Base-by-base conservation (phyloP, 2,797 vertebrate genomes). In the Arnoldichthys spilopterus region DNA sequence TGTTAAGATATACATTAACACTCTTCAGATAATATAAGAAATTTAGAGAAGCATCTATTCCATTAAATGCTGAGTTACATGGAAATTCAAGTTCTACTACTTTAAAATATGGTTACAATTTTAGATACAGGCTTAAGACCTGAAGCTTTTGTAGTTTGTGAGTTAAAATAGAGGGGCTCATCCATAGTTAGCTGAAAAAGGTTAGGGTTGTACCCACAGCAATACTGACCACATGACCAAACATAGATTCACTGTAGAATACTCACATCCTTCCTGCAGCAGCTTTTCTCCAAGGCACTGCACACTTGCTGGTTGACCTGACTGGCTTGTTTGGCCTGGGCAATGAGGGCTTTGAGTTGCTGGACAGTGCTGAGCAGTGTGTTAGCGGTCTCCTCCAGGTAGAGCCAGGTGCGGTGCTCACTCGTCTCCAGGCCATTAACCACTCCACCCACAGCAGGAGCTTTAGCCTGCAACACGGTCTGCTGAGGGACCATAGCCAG, bases 341-440 rank as follows among this genome's bases (percentile, higher is more conserved):
- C 95, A 0, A 99, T 96, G 56, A 98, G 87, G 0, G 88, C 90
- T 90, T 98, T 98, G 82, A 99, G 94, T 86, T 99, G 97, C 91
- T 98, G 97, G 0, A 95, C 96, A 0, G 96, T 97, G 91, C 4
- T 95, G 82, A 98, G 91, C 86, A 99, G 86, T 0, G 95, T 97
- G 83, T 96, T 96, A 77, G 97, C 96, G 87, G 95, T 92, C 88
- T 99, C 97, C 71, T 99, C 98, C 87, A 99, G 89, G 91, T 96
- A 96, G 2, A 96, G 83, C 98, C 98, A 99, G 68, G 91, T 95
- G 12, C 94, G 90, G 37, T 91, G 95, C 80, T 97, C 95, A 0
- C 94, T 87, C 85, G 94, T 74, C 80, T 95, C 88, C 88, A 97
- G 80, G 51, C 92, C 90, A 0, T 87, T 83, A 54, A 90, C 43